A percentile compares a stretch with the other conserved stretches of the same genome.
Conservation (phyloP, 2,113 vertebrate species). For the Mormyrus lacerda region DNA sequence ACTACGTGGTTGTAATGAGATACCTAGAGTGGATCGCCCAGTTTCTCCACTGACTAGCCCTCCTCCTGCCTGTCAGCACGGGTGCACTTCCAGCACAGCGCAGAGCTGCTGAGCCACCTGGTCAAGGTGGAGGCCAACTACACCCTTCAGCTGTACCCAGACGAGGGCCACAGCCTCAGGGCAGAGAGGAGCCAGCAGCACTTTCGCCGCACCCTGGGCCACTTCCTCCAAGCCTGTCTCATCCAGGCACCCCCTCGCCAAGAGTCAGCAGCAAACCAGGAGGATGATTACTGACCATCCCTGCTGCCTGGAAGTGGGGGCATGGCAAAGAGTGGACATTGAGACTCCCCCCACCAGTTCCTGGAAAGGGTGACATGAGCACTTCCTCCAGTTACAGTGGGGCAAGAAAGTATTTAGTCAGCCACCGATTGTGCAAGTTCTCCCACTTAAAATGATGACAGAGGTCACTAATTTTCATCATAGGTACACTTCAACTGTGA, state of each 20-base stretch:
- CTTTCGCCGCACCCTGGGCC: constrained; percentile 56
- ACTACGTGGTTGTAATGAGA: neutral
- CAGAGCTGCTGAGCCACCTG: constrained; percentile 66
- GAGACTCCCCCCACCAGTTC: neutral
- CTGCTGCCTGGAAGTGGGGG: neutral
- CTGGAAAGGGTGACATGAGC: neutral
- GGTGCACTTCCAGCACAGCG: constrained; percentile 74
- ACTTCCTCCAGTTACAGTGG: neutral
- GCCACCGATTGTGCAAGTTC: too few relatives aligned
- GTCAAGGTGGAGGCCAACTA: constrained; percentile 67
- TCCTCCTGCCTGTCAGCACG: constrained; percentile 45
- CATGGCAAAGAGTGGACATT: neutral
- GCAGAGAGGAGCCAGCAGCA: constrained; percentile 57
- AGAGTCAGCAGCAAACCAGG: constrained; percentile 37
- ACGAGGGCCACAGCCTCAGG: constrained; percentile 62
- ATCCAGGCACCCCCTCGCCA: constrained; percentile 42
- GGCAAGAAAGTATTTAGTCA: too few relatives aligned
- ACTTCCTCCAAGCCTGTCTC: constrained; percentile 64
- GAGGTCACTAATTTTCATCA: too few relatives aligned
- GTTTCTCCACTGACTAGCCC: neutral
- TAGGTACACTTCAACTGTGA: too few relatives aligned
- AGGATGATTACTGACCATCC: constrained; percentile 55
- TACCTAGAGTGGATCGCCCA: neutral
- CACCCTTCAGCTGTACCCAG: constrained; percentile 69
- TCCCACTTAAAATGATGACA: too few relatives aligned